phyloP scores from a whole-genome alignment of 30 jellyfish, hydroid and myxozoan genomes.

The Nemopilema nomurai region DNA sequence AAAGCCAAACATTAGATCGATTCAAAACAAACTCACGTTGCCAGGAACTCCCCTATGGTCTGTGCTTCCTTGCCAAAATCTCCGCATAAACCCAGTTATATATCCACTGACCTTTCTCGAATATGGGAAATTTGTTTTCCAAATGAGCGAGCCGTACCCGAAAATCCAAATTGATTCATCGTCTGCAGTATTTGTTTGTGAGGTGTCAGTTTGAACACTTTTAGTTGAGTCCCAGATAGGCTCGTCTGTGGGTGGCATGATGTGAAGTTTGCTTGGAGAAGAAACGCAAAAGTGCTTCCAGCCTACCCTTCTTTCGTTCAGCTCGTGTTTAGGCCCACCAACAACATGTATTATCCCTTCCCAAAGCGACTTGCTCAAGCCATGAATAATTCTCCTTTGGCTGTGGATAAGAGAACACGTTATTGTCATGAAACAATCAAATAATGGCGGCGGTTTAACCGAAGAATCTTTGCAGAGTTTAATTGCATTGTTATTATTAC shows the following conservation, averaged over 20 bases:
- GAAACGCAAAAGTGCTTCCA: background rate
- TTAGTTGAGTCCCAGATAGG: slow-evolving; percentile 2
- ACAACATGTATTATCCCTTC: background rate
- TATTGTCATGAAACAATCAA: background rate
- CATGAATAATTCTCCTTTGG: background rate
- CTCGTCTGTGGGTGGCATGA: slow-evolving; percentile 45
- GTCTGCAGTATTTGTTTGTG: slow-evolving; percentile 9
- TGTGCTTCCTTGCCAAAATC: slow-evolving; percentile 98
- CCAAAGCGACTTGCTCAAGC: background rate
- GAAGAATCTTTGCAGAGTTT: background rate
- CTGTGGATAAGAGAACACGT: background rate
- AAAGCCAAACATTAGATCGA: background rate
- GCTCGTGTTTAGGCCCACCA: background rate
- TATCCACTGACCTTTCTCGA: slow-evolving; percentile 58
- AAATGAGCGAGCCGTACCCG: slow-evolving; percentile 95
- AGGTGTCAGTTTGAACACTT: background rate
- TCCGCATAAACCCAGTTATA: slow-evolving; percentile 71
- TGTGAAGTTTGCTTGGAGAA: background rate
- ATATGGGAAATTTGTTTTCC: slow-evolving; percentile 93
- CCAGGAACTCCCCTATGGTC: slow-evolving; percentile 97
- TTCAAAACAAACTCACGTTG: slow-evolving; percentile 64
- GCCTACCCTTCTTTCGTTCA: background rate
- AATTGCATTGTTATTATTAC: slow-evolving; percentile 50
- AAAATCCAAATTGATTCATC: slow-evolving; percentile 90
- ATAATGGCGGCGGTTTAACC: background rate